Percentiles rank a stretch among this genome's conserved stretches.
Conservation (phyloP, 2,797 vertebrate species). For the Caiman crocodilus region DNA sequence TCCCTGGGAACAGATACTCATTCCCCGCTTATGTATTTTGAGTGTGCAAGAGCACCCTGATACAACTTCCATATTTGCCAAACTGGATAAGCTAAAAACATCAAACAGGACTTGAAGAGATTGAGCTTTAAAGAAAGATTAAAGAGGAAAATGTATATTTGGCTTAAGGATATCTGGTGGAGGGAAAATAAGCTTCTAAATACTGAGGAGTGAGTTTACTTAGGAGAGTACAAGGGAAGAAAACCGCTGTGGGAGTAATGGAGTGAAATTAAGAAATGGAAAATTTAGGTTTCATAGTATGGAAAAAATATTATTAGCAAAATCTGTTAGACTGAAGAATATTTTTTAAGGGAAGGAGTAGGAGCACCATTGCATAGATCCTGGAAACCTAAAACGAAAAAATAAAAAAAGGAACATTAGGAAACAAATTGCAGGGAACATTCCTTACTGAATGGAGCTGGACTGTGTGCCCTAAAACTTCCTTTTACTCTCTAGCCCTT, state of each 20-base stretch:
- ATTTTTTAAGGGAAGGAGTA: background rate
- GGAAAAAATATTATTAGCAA: background rate
- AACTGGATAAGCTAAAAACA: background rate
- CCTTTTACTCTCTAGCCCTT: accelerated
- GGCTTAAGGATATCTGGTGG: background rate
- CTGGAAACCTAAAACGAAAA: background rate
- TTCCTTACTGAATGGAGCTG: background rate
- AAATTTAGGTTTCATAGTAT: background rate
- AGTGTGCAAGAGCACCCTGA: background rate
- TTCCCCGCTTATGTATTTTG: background rate
- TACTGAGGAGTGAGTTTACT: background rate
- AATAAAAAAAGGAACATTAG: background rate
- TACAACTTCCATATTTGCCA: slow-evolving; percentile 46
- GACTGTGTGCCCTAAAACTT: background rate
- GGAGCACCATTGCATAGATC: background rate
- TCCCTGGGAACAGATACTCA: background rate
- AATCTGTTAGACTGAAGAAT: background rate
- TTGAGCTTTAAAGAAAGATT: background rate
- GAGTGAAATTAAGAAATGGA: background rate
- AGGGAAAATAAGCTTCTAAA: background rate
- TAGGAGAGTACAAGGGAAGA: background rate
- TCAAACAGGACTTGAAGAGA: background rate
- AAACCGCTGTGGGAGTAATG: background rate
- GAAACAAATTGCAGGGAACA: background rate
- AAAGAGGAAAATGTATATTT: accelerated